These are phyloP conservation scores for Oreonectes daqikongensis DNA, from an alignment of 2,797 vertebrate genomes.

Conservation along the genomic window DNA sequence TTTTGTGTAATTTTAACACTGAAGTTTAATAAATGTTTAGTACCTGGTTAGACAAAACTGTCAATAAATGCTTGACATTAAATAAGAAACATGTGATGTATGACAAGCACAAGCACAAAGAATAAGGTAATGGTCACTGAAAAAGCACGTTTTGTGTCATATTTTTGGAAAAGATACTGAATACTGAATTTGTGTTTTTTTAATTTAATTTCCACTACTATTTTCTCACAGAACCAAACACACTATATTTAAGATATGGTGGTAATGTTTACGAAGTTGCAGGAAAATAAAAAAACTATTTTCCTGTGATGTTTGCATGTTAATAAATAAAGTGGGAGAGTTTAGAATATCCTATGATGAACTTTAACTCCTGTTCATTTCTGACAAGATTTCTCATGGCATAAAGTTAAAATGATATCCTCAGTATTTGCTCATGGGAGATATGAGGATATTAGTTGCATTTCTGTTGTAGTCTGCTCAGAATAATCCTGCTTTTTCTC, in stretches of 20 bases:
- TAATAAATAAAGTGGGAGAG: background rate
- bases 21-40: background rate
- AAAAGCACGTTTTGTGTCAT: too few relatives aligned
- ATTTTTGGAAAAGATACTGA: too few relatives aligned
- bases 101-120: background rate
- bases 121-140: too few relatives aligned
- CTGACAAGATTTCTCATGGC: conserved; percentile 3
- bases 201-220: too few relatives aligned
- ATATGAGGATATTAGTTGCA: conserved; percentile 36
- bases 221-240: too few relatives aligned
- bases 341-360: background rate
- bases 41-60: too few relatives aligned
- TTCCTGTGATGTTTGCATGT: too few relatives aligned
- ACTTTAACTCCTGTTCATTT: background rate
- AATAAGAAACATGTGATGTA: background rate
- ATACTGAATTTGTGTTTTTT: too few relatives aligned
- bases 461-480: conserved; percentile 25
- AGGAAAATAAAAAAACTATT: too few relatives aligned
- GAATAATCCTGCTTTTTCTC: conserved; percentile 44
- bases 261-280: too few relatives aligned
- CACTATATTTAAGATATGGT: too few relatives aligned
- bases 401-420: conserved; percentile 70
- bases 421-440: conserved; percentile 66
- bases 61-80: background rate
- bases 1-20: too few relatives aligned